A percentile compares a stretch with the other conserved stretches of the same genome.
phyloP scores from a whole-genome alignment of 2,113 vertebrate species.

The Caracal caracal region DNA sequence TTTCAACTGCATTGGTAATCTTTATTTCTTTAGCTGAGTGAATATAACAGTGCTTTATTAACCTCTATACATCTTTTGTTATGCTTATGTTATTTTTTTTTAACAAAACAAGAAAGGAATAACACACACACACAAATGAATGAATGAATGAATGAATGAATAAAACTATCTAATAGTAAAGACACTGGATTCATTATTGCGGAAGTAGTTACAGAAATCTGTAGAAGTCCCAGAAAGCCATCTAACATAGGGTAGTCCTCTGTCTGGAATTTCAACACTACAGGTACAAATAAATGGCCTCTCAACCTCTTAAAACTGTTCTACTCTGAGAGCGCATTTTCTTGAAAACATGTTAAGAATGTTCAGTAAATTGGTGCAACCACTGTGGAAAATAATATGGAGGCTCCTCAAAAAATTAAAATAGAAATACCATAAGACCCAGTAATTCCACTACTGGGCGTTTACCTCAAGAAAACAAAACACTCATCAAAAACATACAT shows the following conservation, averaged over 20 bases:
- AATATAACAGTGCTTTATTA: neutral
- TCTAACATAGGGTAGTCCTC: neutral
- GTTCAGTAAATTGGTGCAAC: neutral
- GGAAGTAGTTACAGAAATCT: neutral
- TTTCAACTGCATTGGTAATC: neutral
- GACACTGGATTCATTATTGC: neutral
- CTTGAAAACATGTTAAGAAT: slow-evolving; percentile 3
- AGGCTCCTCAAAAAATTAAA: neutral
- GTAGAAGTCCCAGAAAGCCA: neutral
- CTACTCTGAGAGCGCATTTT: neutral
- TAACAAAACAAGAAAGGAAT: neutral
- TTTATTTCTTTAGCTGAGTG: neutral
- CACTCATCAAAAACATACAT: neutral
- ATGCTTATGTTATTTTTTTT: neutral
- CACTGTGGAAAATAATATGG: neutral
- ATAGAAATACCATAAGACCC: neutral
- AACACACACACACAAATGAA: neutral
- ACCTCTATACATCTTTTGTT: neutral
- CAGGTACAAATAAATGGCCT: neutral
- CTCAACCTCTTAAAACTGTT: slow-evolving; percentile 21
- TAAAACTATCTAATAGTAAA: neutral
- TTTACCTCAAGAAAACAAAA: neutral
- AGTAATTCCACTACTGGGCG: neutral
- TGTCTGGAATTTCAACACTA: neutral
- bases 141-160: no score